These are phyloP conservation scores for Dicranocentrus wangi DNA, from an alignment of 2,888 invertebrate genomes.

Conservation along the genomic window DNA sequence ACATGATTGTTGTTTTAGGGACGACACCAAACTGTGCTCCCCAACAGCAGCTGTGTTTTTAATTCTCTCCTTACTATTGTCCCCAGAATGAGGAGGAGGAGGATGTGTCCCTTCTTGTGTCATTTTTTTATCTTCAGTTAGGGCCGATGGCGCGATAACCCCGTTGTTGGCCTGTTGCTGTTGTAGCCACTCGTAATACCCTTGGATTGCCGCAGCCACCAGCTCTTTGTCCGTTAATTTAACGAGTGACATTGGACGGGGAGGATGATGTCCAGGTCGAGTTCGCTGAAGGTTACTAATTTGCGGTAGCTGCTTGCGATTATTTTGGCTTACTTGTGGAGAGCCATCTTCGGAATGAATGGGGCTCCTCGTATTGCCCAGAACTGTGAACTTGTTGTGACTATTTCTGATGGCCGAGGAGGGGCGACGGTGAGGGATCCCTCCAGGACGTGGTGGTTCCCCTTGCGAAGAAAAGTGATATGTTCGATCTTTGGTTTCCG, in stretches of 20 bases:
- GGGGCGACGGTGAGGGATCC: constrained; percentile 37
- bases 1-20: constrained; percentile 2
- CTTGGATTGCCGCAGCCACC: constrained; percentile 24
- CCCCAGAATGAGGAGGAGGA: too few species aligned
- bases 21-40: constrained; percentile 22
- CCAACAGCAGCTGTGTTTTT: too few species aligned
- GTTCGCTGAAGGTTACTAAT: too few species aligned
- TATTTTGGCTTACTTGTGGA: background rate
- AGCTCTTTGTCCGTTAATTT: constrained; percentile 13
- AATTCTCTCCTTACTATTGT: too few species aligned
- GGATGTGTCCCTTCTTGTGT: too few species aligned
- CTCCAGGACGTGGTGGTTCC: constrained; percentile 4
- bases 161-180: background rate
- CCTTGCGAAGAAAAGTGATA: too few species aligned
- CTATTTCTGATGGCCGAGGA: constrained; percentile 20
- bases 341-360: constrained; percentile 42
- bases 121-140: too few species aligned
- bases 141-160: too few species aligned
- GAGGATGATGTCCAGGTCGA: background rate
- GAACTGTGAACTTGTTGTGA: background rate
- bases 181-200: constrained; percentile 42
- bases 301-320: too few species aligned
- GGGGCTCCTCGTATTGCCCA: background rate
- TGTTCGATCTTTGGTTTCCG: too few species aligned
- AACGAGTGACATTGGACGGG: too few species aligned